Evolutionary conservation across 2,888 invertebrate species (phyloP).

Genomic region (Zygaena filipendulae): DNA sequence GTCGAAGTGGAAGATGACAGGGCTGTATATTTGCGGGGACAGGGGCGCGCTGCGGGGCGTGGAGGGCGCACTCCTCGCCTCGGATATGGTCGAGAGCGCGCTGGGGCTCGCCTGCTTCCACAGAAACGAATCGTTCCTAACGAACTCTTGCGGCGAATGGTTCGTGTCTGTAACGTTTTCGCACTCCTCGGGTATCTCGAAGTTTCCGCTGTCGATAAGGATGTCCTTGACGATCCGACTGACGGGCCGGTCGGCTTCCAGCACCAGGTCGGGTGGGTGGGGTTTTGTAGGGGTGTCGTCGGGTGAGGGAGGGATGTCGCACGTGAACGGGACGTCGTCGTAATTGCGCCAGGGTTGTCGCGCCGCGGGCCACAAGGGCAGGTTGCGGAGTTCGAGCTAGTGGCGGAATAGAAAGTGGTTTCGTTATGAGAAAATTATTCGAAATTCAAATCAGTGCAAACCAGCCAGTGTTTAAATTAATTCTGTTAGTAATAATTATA

Average conservation of each 20-base stretch:
- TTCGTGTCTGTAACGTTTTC: constrained; percentile 29
- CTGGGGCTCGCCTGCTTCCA: constrained; percentile 33
- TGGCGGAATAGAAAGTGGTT: constrained; percentile 37
- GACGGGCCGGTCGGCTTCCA: constrained; percentile 25
- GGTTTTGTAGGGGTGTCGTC: constrained; percentile 18
- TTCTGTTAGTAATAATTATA: no score
- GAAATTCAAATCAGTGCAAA: constrained; percentile 16
- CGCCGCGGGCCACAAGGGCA: constrained; percentile 40
- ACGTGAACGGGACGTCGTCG: constrained; percentile 44
- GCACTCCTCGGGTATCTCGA: constrained; percentile 36
- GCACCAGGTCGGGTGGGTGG: constrained; percentile 14
- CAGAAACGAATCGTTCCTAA: constrained; percentile 43
- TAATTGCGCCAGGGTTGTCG: constrained; percentile 46
- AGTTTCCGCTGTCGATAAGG: constrained; percentile 32
- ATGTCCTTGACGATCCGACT: constrained; percentile 43
- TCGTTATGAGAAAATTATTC: constrained; percentile 22
- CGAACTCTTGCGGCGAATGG: constrained; percentile 20
- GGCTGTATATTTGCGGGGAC: constrained; percentile 46
- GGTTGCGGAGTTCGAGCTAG: constrained; percentile 55
- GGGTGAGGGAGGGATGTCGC: constrained; percentile 32
- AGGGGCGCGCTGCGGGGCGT: constrained; percentile 27
- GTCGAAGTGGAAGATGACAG: constrained; percentile 52
- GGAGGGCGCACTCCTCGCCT: constrained; percentile 31
- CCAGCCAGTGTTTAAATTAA: no score
- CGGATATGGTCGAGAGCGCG: constrained; percentile 47